phyloP scores from a whole-genome alignment of 2,113 vertebrate genomes.

The Sarotherodon lohbergeri region DNA sequence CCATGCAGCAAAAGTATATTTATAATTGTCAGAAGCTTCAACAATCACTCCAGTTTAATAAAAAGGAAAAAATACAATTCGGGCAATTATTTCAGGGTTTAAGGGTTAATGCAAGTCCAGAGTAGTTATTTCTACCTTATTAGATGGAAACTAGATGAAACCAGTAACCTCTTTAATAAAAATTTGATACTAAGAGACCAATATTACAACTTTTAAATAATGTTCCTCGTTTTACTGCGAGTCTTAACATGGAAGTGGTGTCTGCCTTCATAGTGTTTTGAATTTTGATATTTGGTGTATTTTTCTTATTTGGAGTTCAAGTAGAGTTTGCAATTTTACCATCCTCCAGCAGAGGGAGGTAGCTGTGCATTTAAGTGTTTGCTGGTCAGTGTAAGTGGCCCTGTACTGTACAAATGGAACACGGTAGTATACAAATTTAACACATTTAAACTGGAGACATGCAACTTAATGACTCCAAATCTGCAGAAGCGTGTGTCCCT shows the following conservation, averaged over 20 bases:
- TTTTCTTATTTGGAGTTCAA: not conserved
- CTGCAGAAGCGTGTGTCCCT: not conserved
- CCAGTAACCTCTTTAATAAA: not conserved
- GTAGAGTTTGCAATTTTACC: not conserved
- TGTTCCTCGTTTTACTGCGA: not conserved
- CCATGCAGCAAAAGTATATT: not conserved
- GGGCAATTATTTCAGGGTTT: not conserved
- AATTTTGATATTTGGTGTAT: not conserved
- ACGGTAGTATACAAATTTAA: not conserved
- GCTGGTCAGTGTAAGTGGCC: not conserved
- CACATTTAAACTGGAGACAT: not conserved
- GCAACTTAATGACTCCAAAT: not conserved
- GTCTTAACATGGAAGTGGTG: not conserved
- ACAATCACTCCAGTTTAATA: not conserved
- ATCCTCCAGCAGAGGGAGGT: slow-evolving; percentile 47
- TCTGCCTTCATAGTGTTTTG: not conserved
- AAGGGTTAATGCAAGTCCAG: not conserved
- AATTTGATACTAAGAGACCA: not conserved
- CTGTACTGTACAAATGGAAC: not conserved
- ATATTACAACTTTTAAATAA: not conserved
- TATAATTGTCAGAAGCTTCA: not conserved
- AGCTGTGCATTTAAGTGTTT: not conserved
- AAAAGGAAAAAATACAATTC: not conserved
- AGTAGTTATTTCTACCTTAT: not conserved
- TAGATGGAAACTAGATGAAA: not conserved